Evolutionary conservation across 2,888 invertebrate genomes (phyloP), one percentile per base, ranked within the genome.

Genomic region (Lepeophtheirus nordmannii): DNA sequence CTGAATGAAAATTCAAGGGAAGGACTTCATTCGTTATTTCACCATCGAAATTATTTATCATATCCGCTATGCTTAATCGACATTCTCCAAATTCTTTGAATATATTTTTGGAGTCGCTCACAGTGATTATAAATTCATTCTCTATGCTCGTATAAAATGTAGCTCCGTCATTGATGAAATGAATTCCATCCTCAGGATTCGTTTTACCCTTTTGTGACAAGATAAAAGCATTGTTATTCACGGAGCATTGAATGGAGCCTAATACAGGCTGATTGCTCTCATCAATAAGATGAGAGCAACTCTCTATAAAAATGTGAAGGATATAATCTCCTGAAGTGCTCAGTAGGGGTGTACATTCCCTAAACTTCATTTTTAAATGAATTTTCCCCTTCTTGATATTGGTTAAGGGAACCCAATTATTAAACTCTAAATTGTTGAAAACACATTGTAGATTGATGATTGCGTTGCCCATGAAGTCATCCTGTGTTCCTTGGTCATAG

Each of bases 381-480:
- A 62, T 14, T 41, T 62, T 38, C 1, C 62, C 62, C 14, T 62
- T 30, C 40, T 62, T 62, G 20, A 62, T 40, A 39, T 62, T 20
- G 20, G 17, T 23, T 22, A 62, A 41, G 38, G 20, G 40, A 38
- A 40, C 20, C 62, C 62, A 62, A 10, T 60, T 8, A 60, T 60
- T 23, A 7, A 39, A 17, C 53, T 17, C 53, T 46, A 14, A 14
- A n/a, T 46, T 14, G n/a, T 46, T 46, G 17, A 46, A 46, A 14
- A 46, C 53, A 46, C 53, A 5, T 17, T 14, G 17, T 46, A 62
- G 20, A 38, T 62, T 23, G 8, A 62, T 62, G 7, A 41, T 12
- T 20, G 40, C 40, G 20, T 40, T 62, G 2, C 62, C 62, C 62
- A 62, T 17, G 20, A 62, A 62, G 39, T 62, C 62, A 39, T 62